phyloP scores from a whole-genome alignment of 2,888 invertebrate genomes.

The Boloria euphrosyne region DNA sequence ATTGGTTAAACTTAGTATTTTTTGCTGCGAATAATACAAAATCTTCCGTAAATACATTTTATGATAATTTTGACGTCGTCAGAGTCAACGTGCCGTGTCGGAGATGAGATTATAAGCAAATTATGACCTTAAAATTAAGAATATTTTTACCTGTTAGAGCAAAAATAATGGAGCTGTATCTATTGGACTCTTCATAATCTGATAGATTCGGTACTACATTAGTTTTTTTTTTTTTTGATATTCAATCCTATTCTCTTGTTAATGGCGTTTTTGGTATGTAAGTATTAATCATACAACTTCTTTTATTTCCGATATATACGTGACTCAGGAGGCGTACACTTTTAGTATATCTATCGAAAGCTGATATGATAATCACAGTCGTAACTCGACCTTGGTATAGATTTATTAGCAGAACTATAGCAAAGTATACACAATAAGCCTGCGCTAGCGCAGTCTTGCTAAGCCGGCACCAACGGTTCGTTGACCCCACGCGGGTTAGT shows the following conservation, averaged over 20 bases:
- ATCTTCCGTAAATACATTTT: no score
- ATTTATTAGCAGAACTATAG: constrained; percentile 48
- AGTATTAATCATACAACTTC: not conserved
- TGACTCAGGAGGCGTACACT: constrained; percentile 30
- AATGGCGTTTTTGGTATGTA: not conserved
- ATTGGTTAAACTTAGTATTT: not conserved
- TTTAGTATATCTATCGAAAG: constrained; percentile 23
- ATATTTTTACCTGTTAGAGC: no score
- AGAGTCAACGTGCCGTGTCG: no score
- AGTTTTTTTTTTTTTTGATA: no score
- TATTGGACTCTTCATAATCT: no score
- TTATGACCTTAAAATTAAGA: no score
- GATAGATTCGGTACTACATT: no score
- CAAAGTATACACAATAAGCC: constrained; percentile 60
- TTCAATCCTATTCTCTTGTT: no score
- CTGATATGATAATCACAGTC: constrained; percentile 24
- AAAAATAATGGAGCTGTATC: no score
- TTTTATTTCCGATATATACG: constrained; percentile 14
- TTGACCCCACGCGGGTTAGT: constrained; percentile 70
- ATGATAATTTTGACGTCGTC: no score
- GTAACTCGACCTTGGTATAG: constrained; percentile 25
- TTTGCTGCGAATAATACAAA: no score
- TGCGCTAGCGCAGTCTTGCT: constrained; percentile 65
- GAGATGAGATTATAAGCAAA: no score
- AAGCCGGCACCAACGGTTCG: constrained; percentile 57